Conservation (phyloP, 2,888 invertebrate genomes). For the Drosophila borborema region DNA sequence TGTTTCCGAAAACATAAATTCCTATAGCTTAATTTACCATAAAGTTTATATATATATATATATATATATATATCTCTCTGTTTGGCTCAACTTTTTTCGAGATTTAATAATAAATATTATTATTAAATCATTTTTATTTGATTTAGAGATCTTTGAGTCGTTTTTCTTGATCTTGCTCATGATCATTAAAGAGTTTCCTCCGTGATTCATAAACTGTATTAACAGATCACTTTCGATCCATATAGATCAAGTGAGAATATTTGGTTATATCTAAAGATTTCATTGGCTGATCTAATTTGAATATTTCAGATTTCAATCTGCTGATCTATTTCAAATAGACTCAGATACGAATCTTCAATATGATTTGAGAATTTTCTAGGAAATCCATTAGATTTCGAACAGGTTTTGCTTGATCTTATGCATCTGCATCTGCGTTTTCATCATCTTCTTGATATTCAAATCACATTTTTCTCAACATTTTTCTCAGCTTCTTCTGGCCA, state of each 20-base stretch:
- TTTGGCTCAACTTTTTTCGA: too few relatives aligned
- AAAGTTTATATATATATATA: neutral
- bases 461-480: constrained; percentile 27
- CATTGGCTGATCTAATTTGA: neutral
- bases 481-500: constrained; percentile 29
- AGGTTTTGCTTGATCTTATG: constrained; percentile 7
- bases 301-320: neutral
- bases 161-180: neutral
- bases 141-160: neutral
- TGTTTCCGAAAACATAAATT: constrained; percentile 8
- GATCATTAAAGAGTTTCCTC: neutral
- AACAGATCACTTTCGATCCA: neutral
- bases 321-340: neutral
- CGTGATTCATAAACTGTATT: neutral
- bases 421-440: neutral
- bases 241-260: neutral
- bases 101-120: neutral
- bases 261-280: neutral
- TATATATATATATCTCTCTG: too few relatives aligned
- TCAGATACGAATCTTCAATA: neutral
- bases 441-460: constrained; percentile 22
- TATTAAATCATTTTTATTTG: neutral
- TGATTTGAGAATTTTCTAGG: constrained; percentile 13
- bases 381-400: constrained; percentile 12
- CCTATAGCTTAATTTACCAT: neutral